Conservation (phyloP, 2,113 vertebrate species). For the Cynoglossus semilaevis region DNA sequence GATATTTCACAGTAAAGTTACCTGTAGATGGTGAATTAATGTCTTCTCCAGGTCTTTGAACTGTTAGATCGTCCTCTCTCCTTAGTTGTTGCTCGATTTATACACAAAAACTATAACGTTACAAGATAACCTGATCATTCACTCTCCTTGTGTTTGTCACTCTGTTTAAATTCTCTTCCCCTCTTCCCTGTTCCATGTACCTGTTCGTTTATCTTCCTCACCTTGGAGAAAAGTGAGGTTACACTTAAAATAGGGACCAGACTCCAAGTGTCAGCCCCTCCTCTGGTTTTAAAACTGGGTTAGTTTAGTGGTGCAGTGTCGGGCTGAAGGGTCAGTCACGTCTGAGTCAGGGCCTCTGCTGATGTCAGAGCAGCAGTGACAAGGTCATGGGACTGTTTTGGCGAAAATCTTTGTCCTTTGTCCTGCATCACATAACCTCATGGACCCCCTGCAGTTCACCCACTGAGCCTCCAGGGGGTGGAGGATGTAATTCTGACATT, state of each 20-base stretch:
- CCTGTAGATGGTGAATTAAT: too few species aligned
- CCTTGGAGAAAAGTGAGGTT: conserved; percentile 17
- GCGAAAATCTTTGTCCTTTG: not conserved
- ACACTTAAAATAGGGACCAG: conserved; percentile 19
- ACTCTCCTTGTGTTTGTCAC: too few species aligned
- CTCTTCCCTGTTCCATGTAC: not conserved
- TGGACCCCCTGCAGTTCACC: too few species aligned
- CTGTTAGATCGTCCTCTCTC: too few species aligned
- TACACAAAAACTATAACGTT: too few species aligned
- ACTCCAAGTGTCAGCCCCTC: conserved; percentile 11
- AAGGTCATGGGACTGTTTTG: conserved; percentile 3
- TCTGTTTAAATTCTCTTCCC: not conserved
- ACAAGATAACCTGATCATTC: too few species aligned
- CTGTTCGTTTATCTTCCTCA: not conserved
- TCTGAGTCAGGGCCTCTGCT: conserved; percentile 30
- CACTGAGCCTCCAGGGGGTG: too few species aligned
- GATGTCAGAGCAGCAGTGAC: conserved; percentile 20
- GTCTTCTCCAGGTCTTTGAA: too few species aligned
- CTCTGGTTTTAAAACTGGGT: conserved; percentile 3
- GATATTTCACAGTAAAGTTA: too few species aligned
- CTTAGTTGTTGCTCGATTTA: too few species aligned
- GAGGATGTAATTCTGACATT: too few species aligned
- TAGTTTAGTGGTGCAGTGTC: conserved; percentile 32
- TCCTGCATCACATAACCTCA: too few species aligned
- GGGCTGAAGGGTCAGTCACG: conserved; percentile 15